Evolutionary conservation across 1,140 invertebrate genomes (phyloP), one percentile per base, ranked within the genome.

Genomic region (Onthophagus taurus): DNA sequence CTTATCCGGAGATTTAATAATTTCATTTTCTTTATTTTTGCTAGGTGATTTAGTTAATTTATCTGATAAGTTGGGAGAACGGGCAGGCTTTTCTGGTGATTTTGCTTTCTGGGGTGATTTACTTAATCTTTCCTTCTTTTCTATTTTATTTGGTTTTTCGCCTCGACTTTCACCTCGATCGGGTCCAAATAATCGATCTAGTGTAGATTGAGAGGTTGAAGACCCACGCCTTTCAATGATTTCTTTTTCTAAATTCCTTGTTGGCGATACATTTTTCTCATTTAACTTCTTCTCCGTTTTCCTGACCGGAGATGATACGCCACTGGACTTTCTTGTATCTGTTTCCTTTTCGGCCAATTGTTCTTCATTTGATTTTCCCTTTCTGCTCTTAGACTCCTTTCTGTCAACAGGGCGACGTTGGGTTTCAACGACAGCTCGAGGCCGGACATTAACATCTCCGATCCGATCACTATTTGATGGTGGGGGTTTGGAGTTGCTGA

Each of bases 211-310:
- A 0, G 68, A 65, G 38, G 70, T 72, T 67, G 68, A 24, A 34
- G 44, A 7, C 34, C 46, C 0, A 63, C 61, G 44, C 60, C 66
- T 31, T 31, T 74, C 72, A 24, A 70, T 65, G 55, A 74, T 72
- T 42, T 75, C 72, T 41, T 76, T 70, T 55, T 80, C 67, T 50
- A 78, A 44, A 59, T 57, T 29, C 58, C 56, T 20, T 55, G 23
- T 30, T 54, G 49, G 23, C 55, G 54, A 36, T 53, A 48, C 30
- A 53, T 54, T 47, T 58, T 65, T 49, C 2, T 71, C 63, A 23
- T 60, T 74, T 56, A 77, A 17, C 67, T 74, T 77, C 71, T 80
- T 77, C 66, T 81, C 72, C 72, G 70, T 60, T 76, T 83, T 76
- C 76, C 77, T 72, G 74, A 80, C 53, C 79, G 74, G 49, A 81